Percentiles rank a stretch among this genome's conserved stretches.
These are phyloP conservation scores for Elgonia sp. DNA, from an alignment of 2,888 invertebrate genomes.

Conservation along the genomic window DNA sequence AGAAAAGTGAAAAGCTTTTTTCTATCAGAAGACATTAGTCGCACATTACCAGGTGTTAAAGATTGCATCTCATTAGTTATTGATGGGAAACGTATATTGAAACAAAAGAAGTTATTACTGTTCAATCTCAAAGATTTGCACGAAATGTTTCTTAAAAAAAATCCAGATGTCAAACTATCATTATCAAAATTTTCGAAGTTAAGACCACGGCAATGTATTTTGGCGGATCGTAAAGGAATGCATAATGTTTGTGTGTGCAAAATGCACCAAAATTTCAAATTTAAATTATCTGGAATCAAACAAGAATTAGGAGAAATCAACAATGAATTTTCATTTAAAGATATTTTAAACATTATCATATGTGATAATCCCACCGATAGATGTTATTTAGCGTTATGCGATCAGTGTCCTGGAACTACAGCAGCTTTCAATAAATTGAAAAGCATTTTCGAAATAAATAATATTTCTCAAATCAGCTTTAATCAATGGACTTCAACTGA, in stretches of 20 bases:
- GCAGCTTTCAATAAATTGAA: not conserved
- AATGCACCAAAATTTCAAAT: constrained; percentile 11
- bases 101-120: constrained; percentile 50
- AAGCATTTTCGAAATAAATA: not conserved
- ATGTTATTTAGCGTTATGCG: constrained; percentile 20
- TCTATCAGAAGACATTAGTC: constrained; percentile 52
- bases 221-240: not conserved
- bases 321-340: constrained; percentile 8
- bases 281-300: not conserved
- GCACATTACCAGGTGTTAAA: constrained; percentile 30
- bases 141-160: constrained; percentile 5
- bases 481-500: constrained; percentile 15
- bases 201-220: too few relatives aligned
- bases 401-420: constrained; percentile 18
- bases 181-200: constrained; percentile 45
- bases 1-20: constrained; percentile 31
- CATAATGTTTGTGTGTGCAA: constrained; percentile 11
- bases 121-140: constrained; percentile 25
- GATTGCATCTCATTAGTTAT: constrained; percentile 41
- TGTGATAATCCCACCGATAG: not conserved
- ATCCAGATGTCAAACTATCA: constrained; percentile 43
- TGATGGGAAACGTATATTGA: constrained; percentile 28
- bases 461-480: not conserved
- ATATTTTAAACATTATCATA: not conserved
- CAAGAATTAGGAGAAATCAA: constrained; percentile 9